Percentiles rank a stretch among this genome's conserved stretches.
Evolutionary conservation across 1,140 invertebrate genomes (phyloP).

Genomic region (Sarcophaga peregrina): DNA sequence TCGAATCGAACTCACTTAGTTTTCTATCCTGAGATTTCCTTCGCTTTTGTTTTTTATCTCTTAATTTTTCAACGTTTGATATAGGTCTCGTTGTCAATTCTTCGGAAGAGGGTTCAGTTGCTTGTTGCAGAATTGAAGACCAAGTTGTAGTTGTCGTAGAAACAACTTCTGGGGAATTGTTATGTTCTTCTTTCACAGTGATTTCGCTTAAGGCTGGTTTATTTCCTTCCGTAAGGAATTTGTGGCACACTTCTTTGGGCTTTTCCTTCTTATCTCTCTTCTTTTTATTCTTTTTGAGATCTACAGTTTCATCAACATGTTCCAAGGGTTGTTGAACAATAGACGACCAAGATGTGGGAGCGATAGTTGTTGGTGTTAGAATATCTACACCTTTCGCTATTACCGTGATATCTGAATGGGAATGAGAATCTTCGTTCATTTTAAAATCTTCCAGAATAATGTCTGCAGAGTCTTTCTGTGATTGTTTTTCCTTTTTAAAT

Average conservation of each 20-base stretch:
- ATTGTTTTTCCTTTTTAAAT: conserved; percentile 21
- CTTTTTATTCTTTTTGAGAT: neutral
- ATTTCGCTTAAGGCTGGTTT: neutral
- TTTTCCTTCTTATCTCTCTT: neutral
- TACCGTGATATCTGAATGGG: neutral
- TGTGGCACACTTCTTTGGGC: neutral
- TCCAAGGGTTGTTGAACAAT: conserved; percentile 25
- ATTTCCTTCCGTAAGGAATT: no score
- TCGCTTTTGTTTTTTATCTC: no score
- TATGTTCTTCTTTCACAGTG: neutral
- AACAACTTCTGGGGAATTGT: neutral
- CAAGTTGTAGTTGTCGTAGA: neutral
- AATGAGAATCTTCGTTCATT: neutral
- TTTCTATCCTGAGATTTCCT: no score
- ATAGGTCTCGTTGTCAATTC: neutral
- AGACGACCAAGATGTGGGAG: conserved; percentile 13
- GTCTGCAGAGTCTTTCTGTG: neutral
- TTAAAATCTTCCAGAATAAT: neutral
- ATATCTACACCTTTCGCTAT: neutral
- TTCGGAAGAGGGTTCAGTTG: neutral
- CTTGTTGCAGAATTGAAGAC: conserved; percentile 30
- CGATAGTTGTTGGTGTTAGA: neutral
- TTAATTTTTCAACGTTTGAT: no score
- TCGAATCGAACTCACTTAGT: no score
- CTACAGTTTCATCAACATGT: neutral